A percentile compares a stretch with the other conserved stretches of the same genome.
Evolutionary conservation across 1,140 invertebrate species (phyloP).

Genomic region (Venturia canescens): DNA sequence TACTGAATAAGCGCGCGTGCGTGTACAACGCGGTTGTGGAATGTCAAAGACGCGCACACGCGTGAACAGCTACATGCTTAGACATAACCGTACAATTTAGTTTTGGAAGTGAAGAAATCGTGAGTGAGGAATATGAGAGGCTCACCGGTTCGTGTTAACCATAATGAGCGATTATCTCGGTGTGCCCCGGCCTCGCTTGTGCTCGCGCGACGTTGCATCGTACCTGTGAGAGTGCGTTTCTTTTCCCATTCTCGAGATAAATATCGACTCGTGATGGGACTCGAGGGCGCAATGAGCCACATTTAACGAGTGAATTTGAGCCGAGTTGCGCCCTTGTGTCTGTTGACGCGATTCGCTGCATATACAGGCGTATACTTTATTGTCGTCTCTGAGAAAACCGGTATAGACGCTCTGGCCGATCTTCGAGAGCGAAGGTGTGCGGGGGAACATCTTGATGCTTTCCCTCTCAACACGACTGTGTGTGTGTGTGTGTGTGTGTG

Average conservation of each 20-base stretch:
- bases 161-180: constrained; percentile 70
- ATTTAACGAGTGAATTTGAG: not conserved
- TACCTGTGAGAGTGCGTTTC: not conserved
- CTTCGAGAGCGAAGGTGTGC: constrained; percentile 7
- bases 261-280: not conserved
- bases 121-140: constrained; percentile 48
- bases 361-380: constrained; percentile 45
- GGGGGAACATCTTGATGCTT: constrained; percentile 46
- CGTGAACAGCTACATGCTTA: too few species aligned
- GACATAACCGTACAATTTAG: constrained; percentile 4
- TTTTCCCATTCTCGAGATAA: not conserved
- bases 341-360: not conserved
- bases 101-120: not conserved
- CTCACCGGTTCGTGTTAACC: constrained; percentile 52
- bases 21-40: not conserved
- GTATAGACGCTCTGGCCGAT: constrained; percentile 59
- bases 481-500: not conserved
- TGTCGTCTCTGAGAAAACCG: constrained; percentile 64
- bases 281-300: not conserved
- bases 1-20: too few species aligned
- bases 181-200: constrained; percentile 48
- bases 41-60: not conserved
- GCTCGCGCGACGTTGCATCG: not conserved
- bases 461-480: constrained; percentile 50
- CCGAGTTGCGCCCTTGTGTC: constrained; percentile 54